Percentiles rank a stretch among this genome's conserved stretches.
Conservation (phyloP, 2,113 vertebrate species). For the Eira barbara region DNA sequence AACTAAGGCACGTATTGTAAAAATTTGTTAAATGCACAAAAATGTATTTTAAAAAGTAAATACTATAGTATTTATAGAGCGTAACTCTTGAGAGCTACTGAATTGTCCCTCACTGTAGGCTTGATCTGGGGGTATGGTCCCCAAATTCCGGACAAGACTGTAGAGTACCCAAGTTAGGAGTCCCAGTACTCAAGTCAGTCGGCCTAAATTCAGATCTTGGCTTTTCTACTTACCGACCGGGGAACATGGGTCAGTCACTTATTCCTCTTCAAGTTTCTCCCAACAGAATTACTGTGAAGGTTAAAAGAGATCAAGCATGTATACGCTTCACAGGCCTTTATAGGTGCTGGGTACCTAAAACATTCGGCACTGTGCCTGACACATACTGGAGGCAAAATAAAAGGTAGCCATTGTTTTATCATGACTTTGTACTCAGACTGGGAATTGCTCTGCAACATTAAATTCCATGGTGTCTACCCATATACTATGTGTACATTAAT, state of each 20-base stretch:
- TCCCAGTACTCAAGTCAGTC: neutral
- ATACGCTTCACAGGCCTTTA: neutral
- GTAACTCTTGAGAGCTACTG: neutral
- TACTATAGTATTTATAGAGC: neutral
- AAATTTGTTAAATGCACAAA: neutral
- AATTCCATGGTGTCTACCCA: neutral
- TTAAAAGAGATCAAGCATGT: neutral
- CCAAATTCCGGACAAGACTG: rapidly evolving
- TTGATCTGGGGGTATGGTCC: no score
- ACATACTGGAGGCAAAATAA: neutral
- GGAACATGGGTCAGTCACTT: no score
- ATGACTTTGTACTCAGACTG: neutral
- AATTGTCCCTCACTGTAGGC: rapidly evolving
- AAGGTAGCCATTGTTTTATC: neutral
- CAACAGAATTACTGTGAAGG: neutral
- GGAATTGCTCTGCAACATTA: neutral
- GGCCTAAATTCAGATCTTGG: no score
- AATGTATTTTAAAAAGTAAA: neutral
- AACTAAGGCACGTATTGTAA: neutral
- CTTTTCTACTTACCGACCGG: neutral
- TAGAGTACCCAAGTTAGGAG: neutral
- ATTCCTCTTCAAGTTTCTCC: neutral
- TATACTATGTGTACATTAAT: neutral
- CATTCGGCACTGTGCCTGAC: neutral
- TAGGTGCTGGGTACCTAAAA: neutral